phyloP scores from a whole-genome alignment of 2,113 vertebrate species.

The Hydropotes inermis region DNA sequence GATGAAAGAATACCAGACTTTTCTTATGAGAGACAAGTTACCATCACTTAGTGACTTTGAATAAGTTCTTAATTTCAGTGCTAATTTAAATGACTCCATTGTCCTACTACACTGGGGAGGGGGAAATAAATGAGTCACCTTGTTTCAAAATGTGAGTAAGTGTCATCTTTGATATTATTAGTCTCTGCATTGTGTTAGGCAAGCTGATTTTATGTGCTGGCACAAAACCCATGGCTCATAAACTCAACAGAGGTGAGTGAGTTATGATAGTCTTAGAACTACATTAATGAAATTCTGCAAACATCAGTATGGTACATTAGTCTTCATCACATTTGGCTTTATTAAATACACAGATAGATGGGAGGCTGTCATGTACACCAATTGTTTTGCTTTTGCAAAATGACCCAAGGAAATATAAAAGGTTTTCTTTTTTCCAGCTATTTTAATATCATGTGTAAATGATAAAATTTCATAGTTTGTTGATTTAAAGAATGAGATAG shows the following conservation, averaged over 20 bases:
- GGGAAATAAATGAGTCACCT: constrained; percentile 78
- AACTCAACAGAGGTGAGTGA: constrained; percentile 84
- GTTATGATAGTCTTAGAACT: constrained; percentile 81
- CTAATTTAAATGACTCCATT: constrained; percentile 57
- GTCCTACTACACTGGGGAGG: constrained; percentile 7
- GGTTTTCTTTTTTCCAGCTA: background rate
- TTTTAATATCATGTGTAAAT: background rate
- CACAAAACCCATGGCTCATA: constrained; percentile 83
- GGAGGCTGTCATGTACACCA: constrained; percentile 71
- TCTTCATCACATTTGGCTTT: constrained; percentile 84
- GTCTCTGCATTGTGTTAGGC: constrained; percentile 74
- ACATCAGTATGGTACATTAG: constrained; percentile 85
- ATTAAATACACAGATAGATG: constrained; percentile 82
- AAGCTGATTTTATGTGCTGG: constrained; percentile 82
- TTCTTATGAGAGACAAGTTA: background rate
- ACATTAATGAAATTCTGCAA: constrained; percentile 83
- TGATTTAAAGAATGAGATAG: constrained; percentile 39
- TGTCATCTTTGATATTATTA: constrained; percentile 76
- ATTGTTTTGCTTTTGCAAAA: constrained; percentile 76
- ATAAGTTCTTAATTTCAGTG: constrained; percentile 26
- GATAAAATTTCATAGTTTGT: constrained; percentile 48
- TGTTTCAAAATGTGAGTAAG: constrained; percentile 70
- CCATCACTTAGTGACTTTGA: constrained; percentile 40
- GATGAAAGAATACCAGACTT: background rate
- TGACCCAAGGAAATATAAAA: constrained; percentile 56